Conservation (phyloP, 2,113 vertebrate species). For the Spermophilus dauricus region DNA sequence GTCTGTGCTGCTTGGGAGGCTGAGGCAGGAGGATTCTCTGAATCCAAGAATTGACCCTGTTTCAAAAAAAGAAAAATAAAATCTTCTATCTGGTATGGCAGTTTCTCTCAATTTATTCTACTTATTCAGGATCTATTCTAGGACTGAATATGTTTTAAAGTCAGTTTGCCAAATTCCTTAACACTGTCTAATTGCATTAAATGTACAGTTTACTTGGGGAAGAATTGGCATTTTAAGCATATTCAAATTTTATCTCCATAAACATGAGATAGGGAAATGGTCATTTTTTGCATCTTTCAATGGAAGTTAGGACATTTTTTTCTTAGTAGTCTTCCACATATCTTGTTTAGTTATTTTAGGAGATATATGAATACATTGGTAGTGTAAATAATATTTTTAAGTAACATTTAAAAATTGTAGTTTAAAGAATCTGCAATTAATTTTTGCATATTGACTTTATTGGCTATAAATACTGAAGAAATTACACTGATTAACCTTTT, state of each 20-base stretch:
- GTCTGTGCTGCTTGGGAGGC: no score
- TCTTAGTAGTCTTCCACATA: not conserved
- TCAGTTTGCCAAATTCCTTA: not conserved
- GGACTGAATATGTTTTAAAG: not conserved
- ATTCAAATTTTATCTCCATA: not conserved
- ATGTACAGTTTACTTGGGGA: not conserved
- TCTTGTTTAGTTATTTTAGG: not conserved
- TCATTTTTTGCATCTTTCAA: not conserved
- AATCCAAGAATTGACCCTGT: not conserved
- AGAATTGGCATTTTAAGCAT: not conserved
- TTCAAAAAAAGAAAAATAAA: not conserved
- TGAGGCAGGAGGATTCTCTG: not conserved
- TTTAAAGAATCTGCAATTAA: not conserved
- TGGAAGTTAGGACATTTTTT: not conserved
- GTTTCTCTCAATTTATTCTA: not conserved
- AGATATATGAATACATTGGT: not conserved
- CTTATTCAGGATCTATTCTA: not conserved
- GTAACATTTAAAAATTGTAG: not conserved
- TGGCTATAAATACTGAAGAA: not conserved
- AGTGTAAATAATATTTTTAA: not conserved
- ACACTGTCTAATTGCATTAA: not conserved
- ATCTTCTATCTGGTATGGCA: not conserved
- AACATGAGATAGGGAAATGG: not conserved
- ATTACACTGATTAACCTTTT: not conserved
- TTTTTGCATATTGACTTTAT: not conserved